Evolutionary conservation across 2,888 invertebrate genomes (phyloP), one percentile per base, ranked within the genome.

Genomic region (Zootermopsis nevadensis): DNA sequence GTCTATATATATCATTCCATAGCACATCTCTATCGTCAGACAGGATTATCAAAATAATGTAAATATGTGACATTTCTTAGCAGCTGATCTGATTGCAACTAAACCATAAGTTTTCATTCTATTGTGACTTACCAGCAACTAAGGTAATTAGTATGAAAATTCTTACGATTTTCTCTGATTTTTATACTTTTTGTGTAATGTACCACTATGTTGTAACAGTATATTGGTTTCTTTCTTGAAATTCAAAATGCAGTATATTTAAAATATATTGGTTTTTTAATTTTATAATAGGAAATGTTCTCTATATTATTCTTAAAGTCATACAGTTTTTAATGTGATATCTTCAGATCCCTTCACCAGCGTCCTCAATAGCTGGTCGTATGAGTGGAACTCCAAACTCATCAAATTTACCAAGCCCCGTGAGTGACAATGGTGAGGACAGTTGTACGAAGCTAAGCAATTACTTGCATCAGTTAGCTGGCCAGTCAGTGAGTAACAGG

Each of bases 401-500:
- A 1, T 84, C 87, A 24, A 87, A 86, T 79, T 79, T 87, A 81
- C 86, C 87, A 35, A 88, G 88, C 88, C 90, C 89, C 85, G 88
- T 88, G 85, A 88, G 88, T 87, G 90, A 91, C 87, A 88, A 87
- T 87, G 88, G 88, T 87, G 91, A 91, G 88, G 91, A 91, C 87
- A 90, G 89, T 89, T 89, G 90, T 87, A 91, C 90, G 88, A 90
- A 90, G 89, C 87, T 90, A 67, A 87, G 87, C 38, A 86, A 86
- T 55, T 89, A 89, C 86, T 86, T 89, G 69, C 89, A 88, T 80
- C 87, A 87, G 31, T 84, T 89, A 19, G 88, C 89, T 83, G 89
- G 89, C 12, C 83, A 85, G 42, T 31, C 55, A 15, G 82, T 74
- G 66, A 83, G 81, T 60, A 27, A 53, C 60, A n/a, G n/a, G 2